Evolutionary conservation across 2,797 vertebrate genomes (phyloP), one percentile per base, ranked within the genome.

Genomic region (Tapera naevia): DNA sequence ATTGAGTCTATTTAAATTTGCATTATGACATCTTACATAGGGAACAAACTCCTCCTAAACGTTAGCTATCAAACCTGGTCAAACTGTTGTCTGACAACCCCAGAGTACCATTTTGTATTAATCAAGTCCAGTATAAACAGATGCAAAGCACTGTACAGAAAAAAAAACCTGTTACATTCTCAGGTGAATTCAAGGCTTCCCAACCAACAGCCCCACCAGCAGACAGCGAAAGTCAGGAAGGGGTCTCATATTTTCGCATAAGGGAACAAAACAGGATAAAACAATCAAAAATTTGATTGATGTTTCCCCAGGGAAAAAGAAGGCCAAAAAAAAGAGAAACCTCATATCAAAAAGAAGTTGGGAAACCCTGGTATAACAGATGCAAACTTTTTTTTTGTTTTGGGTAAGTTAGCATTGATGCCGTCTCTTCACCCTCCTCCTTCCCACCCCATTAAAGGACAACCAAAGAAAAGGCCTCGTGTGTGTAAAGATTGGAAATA

Each of bases 21-120:
- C 95, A 97, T 96, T 96, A 92, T 96, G 97, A 98, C 97, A 97
- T 97, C 91, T 97, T 98, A 98, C 97, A 98, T 41, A 98, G 94
- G 97, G 96, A 97, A 97, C 96, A 97, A 97, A 97, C 96, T 96
- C 97, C 86, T 98, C 94, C 97, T 96, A 96, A 97, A 72, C 69
- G 94, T 95, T 92, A 96, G 94, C 97, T 97, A 96, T 93, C 93
- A 91, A 97, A 94, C 72, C 95, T 71, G 96, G 92, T 86, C 88
- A 62, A 97, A 91, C 91, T 92, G 81, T 81, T 92, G 96, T 93
- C 91, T 86, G 67, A 93, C 81, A 84, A 96, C 93, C 95, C 96
- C 88, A 43, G 94, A 96, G 96, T 96, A 96, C 94, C 92, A 60
- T 71, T 96, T 92, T 33, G 91, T 94, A 91, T 94, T 91, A 95